A percentile compares a stretch with the other conserved stretches of the same genome.
Evolutionary conservation across 2,888 invertebrate species (phyloP).

Genomic region (Chaetogeoica ovagalla): DNA sequence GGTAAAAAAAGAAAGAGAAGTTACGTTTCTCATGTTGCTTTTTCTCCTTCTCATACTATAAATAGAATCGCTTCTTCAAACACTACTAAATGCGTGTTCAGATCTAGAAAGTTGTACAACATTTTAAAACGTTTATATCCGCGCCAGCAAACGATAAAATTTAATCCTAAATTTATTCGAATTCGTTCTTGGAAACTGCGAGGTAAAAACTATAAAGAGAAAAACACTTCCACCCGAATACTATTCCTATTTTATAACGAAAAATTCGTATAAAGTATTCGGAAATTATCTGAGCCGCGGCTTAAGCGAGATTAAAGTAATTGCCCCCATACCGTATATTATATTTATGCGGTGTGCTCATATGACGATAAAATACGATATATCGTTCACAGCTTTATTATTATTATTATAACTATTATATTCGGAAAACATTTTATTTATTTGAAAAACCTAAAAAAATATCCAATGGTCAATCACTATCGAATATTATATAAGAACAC

Average conservation of each 20-base stretch:
- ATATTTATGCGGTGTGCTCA: too few species aligned
- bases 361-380: too few species aligned
- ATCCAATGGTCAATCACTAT: too few species aligned
- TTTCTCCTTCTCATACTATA: background rate
- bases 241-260: background rate
- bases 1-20: background rate
- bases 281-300: background rate
- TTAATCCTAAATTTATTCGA: background rate
- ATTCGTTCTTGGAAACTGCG: background rate
- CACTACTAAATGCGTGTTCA: background rate
- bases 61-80: background rate
- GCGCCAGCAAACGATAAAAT: background rate
- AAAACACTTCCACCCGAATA: background rate
- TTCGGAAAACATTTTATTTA: too few species aligned
- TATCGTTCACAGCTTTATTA: too few species aligned
- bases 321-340: too few species aligned
- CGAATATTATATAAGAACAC: too few species aligned
- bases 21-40: too few species aligned
- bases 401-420: too few species aligned
- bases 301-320: too few species aligned
- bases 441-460: too few species aligned
- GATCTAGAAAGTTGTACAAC: constrained; percentile 6
- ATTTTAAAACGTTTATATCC: background rate
- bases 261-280: background rate
- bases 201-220: background rate